phyloP scores from a whole-genome alignment of 2,113 vertebrate species.

The Eclectus roratus region DNA sequence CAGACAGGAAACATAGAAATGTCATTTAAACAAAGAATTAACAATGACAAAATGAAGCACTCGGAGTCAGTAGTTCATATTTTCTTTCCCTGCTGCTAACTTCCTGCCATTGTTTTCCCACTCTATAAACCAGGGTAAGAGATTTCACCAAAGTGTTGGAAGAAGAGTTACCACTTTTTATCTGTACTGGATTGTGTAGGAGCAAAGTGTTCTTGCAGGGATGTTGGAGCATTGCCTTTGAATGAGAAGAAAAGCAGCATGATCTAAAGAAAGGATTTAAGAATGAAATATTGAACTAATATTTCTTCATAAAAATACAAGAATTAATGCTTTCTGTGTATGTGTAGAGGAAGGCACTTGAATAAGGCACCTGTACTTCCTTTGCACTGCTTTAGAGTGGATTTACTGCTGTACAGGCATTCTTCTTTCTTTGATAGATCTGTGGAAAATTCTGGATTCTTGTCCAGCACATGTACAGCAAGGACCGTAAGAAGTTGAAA shows the following conservation, averaged over 20 bases:
- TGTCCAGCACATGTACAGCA: background rate
- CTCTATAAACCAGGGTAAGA: background rate
- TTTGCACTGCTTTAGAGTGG: background rate
- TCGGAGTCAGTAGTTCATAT: background rate
- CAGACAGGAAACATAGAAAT: slow-evolving; percentile 44
- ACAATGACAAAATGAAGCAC: background rate
- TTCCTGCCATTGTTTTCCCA: slow-evolving; percentile 1
- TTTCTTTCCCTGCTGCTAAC: background rate
- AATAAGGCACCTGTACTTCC: background rate
- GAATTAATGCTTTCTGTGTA: background rate
- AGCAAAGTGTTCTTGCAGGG: background rate
- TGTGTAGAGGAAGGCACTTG: background rate
- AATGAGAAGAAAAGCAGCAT: background rate
- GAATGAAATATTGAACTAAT: background rate
- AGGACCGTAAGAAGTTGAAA: background rate
- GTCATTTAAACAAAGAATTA: slow-evolving; percentile 37
- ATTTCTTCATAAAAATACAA: background rate
- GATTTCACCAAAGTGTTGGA: background rate
- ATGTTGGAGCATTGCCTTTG: background rate
- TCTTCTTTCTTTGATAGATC: background rate
- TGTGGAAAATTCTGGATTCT: background rate
- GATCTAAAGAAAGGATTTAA: background rate
- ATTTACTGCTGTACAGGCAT: background rate
- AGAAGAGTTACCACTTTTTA: background rate
- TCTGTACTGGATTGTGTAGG: background rate